Percentiles rank a stretch among this genome's conserved stretches.
Evolutionary conservation across 2,888 invertebrate species (phyloP).

Genomic region (Actias luna): DNA sequence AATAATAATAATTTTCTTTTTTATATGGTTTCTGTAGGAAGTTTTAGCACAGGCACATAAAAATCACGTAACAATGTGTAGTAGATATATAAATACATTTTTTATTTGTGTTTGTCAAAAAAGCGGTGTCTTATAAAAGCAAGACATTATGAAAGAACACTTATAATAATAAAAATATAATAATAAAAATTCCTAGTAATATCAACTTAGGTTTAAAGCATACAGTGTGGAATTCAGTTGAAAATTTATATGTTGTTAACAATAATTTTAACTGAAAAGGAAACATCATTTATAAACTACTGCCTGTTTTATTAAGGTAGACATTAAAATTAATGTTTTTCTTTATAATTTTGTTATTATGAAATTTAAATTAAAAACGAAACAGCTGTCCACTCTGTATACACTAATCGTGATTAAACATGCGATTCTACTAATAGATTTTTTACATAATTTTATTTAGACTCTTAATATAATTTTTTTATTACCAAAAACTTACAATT

Average conservation of each 20-base stretch:
- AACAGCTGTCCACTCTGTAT: conserved; percentile 14
- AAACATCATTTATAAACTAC: background rate
- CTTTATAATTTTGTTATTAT: background rate
- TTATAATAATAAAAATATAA: no score
- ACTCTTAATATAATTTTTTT: conserved; percentile 50
- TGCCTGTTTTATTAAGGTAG: background rate
- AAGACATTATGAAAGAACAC: conserved; percentile 44
- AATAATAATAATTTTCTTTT: no score
- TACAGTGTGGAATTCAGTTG: conserved; percentile 40
- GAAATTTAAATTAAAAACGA: background rate
- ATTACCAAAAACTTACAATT: conserved; percentile 56
- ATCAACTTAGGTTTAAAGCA: conserved; percentile 47
- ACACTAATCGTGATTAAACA: conserved; percentile 8
- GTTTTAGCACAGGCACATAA: background rate
- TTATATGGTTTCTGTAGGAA: background rate
- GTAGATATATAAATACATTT: conserved; percentile 31
- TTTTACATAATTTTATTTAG: conserved; percentile 34
- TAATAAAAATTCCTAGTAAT: conserved; percentile 43
- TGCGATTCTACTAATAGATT: conserved; percentile 17
- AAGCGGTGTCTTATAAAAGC: conserved; percentile 46
- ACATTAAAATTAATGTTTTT: background rate
- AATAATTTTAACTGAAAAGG: background rate
- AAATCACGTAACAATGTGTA: conserved; percentile 19
- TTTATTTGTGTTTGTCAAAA: conserved; percentile 43
- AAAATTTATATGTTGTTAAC: conserved; percentile 2